A percentile compares a stretch with the other conserved stretches of the same genome.
phyloP scores from a whole-genome alignment of 2,113 vertebrate species.

The Trichechus manatus region DNA sequence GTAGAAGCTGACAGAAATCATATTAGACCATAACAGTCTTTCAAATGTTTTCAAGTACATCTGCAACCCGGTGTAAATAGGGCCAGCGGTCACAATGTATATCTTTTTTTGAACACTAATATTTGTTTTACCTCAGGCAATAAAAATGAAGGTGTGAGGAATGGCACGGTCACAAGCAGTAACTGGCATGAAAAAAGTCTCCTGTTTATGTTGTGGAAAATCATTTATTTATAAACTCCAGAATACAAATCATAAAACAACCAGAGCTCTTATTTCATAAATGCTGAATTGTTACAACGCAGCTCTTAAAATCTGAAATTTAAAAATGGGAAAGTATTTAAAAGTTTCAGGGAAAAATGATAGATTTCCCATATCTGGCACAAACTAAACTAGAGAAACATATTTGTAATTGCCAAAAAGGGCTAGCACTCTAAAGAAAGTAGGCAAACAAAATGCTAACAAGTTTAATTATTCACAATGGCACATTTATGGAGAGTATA shows the following conservation, averaged over 20 bases:
- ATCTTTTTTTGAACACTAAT: conserved; percentile 9
- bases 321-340: conserved; percentile 24
- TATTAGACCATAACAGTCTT: background rate
- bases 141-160: conserved; percentile 4
- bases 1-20: conserved; percentile 12
- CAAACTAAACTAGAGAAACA: conserved; percentile 24
- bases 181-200: background rate
- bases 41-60: conserved; percentile 21
- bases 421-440: conserved; percentile 50
- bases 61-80: background rate
- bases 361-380: background rate
- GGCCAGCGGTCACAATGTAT: background rate
- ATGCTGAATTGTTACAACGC: conserved; percentile 66
- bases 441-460: conserved; percentile 80
- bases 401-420: conserved; percentile 52
- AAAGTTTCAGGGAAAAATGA: conserved; percentile 30
- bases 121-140: conserved; percentile 25
- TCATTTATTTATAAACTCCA: conserved; percentile 73
- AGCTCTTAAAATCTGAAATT: conserved; percentile 74
- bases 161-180: background rate
- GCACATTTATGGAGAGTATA: conserved; percentile 79
- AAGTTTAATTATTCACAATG: conserved; percentile 79
- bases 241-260: conserved; percentile 70
- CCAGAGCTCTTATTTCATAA: conserved; percentile 74
- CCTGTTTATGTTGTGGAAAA: background rate